phyloP scores from a whole-genome alignment of 2,113 vertebrate genomes.

The Siphamia tubifer region DNA sequence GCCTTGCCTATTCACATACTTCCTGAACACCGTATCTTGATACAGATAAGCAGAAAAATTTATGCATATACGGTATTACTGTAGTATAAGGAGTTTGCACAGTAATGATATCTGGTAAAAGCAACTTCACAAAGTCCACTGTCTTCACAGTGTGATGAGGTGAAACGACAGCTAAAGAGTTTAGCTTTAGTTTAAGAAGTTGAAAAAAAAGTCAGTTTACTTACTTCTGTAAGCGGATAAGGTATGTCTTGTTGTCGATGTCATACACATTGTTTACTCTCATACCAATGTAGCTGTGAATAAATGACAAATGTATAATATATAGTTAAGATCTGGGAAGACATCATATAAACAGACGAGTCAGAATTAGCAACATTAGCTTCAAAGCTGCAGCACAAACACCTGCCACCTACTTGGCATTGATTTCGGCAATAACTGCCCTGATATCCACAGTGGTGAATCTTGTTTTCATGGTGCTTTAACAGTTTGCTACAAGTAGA shows the following conservation, averaged over 20 bases:
- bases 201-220: not conserved
- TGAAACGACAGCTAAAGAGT: not conserved
- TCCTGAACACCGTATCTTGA: no score
- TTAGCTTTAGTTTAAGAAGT: not conserved
- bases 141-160: not conserved
- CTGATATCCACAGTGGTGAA: slow-evolving; percentile 91
- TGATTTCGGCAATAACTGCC: slow-evolving; percentile 89
- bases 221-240: slow-evolving; percentile 97
- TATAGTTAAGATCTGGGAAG: not conserved
- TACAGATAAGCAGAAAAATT: no score
- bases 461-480: slow-evolving; percentile 86
- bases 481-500: no score
- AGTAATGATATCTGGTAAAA: no score
- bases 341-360: not conserved
- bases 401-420: slow-evolving; percentile 77
- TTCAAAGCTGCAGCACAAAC: not conserved
- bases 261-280: slow-evolving; percentile 97
- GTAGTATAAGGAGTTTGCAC: no score
- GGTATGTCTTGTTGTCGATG: slow-evolving; percentile 97
- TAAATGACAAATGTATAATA: not conserved
- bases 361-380: slow-evolving; percentile 21
- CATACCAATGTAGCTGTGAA: slow-evolving; percentile 92
- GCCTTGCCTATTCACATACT: no score
- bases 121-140: not conserved
- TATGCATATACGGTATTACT: no score